Conservation (phyloP, 2,113 vertebrate species). For the Lampris megalopsis region DNA sequence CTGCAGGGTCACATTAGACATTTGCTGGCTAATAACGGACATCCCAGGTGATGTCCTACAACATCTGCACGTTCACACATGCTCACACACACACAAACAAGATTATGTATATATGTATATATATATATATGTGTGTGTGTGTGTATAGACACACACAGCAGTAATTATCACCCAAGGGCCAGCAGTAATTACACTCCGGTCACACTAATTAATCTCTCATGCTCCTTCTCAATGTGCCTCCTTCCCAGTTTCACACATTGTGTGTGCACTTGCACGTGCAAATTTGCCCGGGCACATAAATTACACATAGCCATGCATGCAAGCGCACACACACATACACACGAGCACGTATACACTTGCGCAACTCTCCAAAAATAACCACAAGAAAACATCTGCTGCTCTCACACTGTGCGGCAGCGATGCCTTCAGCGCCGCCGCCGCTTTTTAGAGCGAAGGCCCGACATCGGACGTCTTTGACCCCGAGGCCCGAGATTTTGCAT, state of each 20-base stretch:
- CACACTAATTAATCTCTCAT: constrained; percentile 66
- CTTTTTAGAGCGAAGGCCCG: constrained; percentile 34
- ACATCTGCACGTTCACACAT: neutral
- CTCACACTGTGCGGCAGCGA: constrained; percentile 21
- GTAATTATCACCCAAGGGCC: constrained; percentile 52
- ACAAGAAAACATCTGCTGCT: constrained; percentile 54
- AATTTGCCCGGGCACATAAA: constrained; percentile 17
- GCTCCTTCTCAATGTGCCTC: constrained; percentile 23
- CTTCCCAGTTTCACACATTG: constrained; percentile 39
- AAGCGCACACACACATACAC: neutral
- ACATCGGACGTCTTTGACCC: constrained; percentile 33
- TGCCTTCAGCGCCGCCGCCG: constrained; percentile 33
- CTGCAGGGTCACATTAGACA: constrained; percentile 31
- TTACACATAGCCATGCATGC: constrained; percentile 19
- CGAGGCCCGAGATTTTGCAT: constrained; percentile 46
- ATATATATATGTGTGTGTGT: neutral
- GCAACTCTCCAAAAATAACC: constrained; percentile 65
- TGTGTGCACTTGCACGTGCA: constrained; percentile 15
- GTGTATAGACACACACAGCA: constrained; percentile 21
- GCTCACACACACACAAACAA: neutral
- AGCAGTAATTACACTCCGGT: constrained; percentile 65
- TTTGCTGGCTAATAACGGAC: constrained; percentile 44
- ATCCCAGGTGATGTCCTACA: constrained; percentile 37
- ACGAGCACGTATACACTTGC: neutral
- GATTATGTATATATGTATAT: constrained; percentile 3